Base-by-base conservation (phyloP, 2,888 invertebrate species). In the Sturmia bella region DNA sequence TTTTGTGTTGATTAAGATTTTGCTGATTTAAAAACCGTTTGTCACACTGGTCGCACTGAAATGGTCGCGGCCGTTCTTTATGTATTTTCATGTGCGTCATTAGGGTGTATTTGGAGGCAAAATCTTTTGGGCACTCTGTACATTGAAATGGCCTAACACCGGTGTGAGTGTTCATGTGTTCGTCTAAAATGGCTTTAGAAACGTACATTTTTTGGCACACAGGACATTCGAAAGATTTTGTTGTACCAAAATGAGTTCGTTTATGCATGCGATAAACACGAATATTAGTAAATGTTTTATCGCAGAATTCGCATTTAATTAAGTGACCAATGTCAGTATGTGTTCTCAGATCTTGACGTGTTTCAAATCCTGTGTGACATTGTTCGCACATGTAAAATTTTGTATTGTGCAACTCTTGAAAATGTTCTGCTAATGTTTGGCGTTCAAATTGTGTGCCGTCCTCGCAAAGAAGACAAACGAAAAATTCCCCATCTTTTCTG, bases 11-110 rank as follows among this genome's bases (percentile, higher is more conserved):
- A 24, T 91, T 92, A 0, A 96, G 90, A 89, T 96, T 96, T 89
- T 95, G 95, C 68, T 93, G 93, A n/a, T 95, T 95, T 63, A 95
- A 92, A 90, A 96, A 96, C 0, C 94, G 92, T 88, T 96, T 96
- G 12, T 91, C 92, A 86, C 96, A 96, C 43, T 93, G 92, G 0
- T 89, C 88, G 85, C 96, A 96, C 61, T 93, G 92, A 87, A 91
- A 95, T 0, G 95, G 95, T 0, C 96, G 92, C 0, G 95, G 94
- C 0, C 96, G 92, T 11, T 92, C 89, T 17, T 90, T 92, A 86
- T 96, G 96, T 0, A 94, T 96, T 89, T 95, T 96, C 75, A 94
- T 91, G 85, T 96, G 96, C 0, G 95, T 93, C 84, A 94, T 94
- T 83, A 94, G 93, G 0, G 96, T 95, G 86, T 96, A 96, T 86